A percentile compares a stretch with the other conserved stretches of the same genome.
These are phyloP conservation scores for Plagodis dolabraria DNA, from an alignment of 2,888 invertebrate species.

Conservation along the genomic window DNA sequence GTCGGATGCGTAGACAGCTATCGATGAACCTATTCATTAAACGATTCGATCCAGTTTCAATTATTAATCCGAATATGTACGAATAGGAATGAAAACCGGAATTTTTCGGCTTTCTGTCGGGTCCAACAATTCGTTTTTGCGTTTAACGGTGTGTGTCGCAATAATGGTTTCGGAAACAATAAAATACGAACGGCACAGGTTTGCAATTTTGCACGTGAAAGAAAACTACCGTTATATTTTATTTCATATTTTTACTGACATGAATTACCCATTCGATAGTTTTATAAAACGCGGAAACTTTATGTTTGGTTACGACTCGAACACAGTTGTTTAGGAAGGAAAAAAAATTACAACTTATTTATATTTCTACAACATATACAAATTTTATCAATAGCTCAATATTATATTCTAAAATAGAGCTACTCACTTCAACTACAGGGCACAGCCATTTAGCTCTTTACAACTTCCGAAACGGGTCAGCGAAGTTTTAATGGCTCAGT, in stretches of 20 bases:
- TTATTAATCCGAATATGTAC: constrained; percentile 48
- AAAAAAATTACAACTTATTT: constrained; percentile 17
- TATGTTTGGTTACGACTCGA: constrained; percentile 14
- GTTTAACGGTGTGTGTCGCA: constrained; percentile 67
- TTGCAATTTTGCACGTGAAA: constrained; percentile 43
- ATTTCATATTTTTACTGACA: constrained; percentile 14
- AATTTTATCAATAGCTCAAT: constrained; percentile 30
- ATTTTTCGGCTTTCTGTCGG: constrained; percentile 53
- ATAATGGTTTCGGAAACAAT: constrained; percentile 66
- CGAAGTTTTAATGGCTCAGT: constrained; percentile 66
- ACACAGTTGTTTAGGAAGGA: constrained; percentile 14
- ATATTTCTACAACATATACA: background rate
- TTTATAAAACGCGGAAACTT: constrained; percentile 18
- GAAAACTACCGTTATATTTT: constrained; percentile 27
- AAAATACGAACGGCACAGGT: constrained; percentile 55
- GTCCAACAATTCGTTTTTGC: constrained; percentile 53
- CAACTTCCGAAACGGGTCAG: constrained; percentile 55
- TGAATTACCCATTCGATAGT: constrained; percentile 16
- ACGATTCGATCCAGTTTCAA: constrained; percentile 52
- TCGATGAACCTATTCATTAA: constrained; percentile 49
- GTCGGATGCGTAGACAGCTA: constrained; percentile 1
- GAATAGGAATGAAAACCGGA: constrained; percentile 39
- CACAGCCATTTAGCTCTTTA: constrained; percentile 46
- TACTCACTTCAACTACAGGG: constrained; percentile 32
- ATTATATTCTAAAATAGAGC: constrained; percentile 24